Conservation (phyloP, 1,140 invertebrate species). For the Aleiodes sp. region DNA sequence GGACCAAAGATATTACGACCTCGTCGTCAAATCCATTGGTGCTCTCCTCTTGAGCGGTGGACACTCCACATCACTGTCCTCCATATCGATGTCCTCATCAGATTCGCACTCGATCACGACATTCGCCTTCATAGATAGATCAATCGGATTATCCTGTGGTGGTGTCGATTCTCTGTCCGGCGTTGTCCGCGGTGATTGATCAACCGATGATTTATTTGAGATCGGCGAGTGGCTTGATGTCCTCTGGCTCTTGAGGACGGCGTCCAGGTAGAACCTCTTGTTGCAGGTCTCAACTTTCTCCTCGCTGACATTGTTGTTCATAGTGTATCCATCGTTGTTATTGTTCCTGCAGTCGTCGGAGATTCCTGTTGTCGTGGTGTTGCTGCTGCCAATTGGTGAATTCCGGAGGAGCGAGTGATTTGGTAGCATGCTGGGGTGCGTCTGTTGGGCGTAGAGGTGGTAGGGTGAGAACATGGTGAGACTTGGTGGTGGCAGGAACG, state of each 20-base stretch:
- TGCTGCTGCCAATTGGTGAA: conserved; percentile 32
- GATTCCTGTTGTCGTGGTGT: conserved; percentile 19
- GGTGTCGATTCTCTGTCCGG: conserved; percentile 32
- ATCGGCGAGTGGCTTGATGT: conserved; percentile 44
- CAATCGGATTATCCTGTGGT: conserved; percentile 58
- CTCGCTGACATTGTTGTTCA: conserved; percentile 51
- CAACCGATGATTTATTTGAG: conserved; percentile 42
- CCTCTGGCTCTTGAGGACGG: conserved; percentile 75
- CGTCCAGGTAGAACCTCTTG: conserved; percentile 78
- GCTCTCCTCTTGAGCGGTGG: conserved; percentile 68
- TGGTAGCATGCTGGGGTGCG: conserved; percentile 68
- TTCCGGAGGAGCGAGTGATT: conserved; percentile 65
- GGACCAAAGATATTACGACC: conserved; percentile 55
- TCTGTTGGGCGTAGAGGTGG: conserved; percentile 44
- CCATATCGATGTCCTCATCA: conserved; percentile 55
- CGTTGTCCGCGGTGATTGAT: conserved; percentile 44
- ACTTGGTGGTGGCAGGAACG: conserved; percentile 71
- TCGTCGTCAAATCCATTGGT: conserved; percentile 74
- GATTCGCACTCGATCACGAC: conserved; percentile 60
- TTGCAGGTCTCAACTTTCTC: conserved; percentile 66
- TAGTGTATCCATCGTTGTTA: conserved; percentile 70
- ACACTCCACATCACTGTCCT: conserved; percentile 67
- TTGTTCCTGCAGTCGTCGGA: conserved; percentile 42
- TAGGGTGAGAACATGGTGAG: conserved; percentile 70
- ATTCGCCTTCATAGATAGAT: conserved; percentile 71